Evolutionary conservation across 2,113 vertebrate genomes (phyloP), one percentile per base, ranked within the genome.

Genomic region (Vanacampus margaritifer): DNA sequence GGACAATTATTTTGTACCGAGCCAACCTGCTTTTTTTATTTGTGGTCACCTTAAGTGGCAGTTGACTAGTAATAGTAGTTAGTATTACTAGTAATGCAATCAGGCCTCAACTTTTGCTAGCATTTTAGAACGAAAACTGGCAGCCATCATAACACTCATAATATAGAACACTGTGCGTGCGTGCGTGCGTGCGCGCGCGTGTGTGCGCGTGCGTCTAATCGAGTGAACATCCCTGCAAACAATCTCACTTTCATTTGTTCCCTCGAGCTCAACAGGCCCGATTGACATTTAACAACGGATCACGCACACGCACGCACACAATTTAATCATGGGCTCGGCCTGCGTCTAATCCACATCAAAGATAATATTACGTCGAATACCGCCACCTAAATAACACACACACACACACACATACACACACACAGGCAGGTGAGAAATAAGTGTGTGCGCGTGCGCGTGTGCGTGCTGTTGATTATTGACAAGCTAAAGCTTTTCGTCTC

Each of bases 341-440:
- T 58, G 24, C 0, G 24, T 75, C 71, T 80, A 79, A 86, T 80
- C 84, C 76, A 75, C 75, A 78, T 82, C 75, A 71, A 78, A 80
- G 74, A 75, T 76, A 67, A 70, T 74, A 81, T 77, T 77, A 65
- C 16, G 32, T 77, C 74, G 78, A 86, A 86, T 82, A 24, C 50
- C 64, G 41, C 67, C 54, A 68, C 60, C 46, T 59, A 66, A 65
- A 69, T n/a, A n/a, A n/a, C n/a, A n/a, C n/a, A n/a, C n/a, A n/a
- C n/a, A n/a, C n/a, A n/a, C n/a, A n/a, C 5, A 57, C 59, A 35
- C 35, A 68, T 3, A 51, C 59, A 35, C 36, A 54, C 21, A 36
- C 65, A 58, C 28, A 61, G 41, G 59, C 26, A 19, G 26, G 50
- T 21, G 39, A 13, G 35, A 56, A 54, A 24, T 39, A 41, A 36